Evolutionary conservation across 2,888 invertebrate genomes (phyloP).

Genomic region (Cheilosia soror): DNA sequence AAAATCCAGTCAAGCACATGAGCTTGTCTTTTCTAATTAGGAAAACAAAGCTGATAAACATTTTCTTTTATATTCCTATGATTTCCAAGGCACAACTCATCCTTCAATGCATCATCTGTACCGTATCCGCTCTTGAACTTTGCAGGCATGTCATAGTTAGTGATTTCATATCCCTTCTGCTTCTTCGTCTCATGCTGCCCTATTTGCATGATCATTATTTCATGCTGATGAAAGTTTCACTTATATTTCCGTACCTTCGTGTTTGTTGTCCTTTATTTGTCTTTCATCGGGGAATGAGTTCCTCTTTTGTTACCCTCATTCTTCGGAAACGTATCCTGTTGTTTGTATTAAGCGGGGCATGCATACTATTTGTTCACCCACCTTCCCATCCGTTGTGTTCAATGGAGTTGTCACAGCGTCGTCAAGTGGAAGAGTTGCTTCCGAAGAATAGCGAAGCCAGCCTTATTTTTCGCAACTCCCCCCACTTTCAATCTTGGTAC

Average conservation of each 20-base stretch:
- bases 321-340: slow-evolving; percentile 50
- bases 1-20: slow-evolving; percentile 8
- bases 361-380: slow-evolving; percentile 15
- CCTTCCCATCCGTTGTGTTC: slow-evolving; percentile 19
- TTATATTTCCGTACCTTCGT: slow-evolving; percentile 37
- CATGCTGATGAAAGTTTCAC: slow-evolving; percentile 47
- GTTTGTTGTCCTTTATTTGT: slow-evolving; percentile 44
- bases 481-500: slow-evolving; percentile 47
- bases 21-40: slow-evolving; percentile 5
- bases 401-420: slow-evolving; percentile 62
- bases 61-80: background rate
- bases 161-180: background rate
- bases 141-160: background rate
- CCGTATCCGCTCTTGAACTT: slow-evolving; percentile 45
- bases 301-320: slow-evolving; percentile 5
- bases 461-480: background rate
- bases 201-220: slow-evolving; percentile 14
- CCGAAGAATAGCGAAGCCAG: slow-evolving; percentile 8
- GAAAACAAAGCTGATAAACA: slow-evolving; percentile 20
- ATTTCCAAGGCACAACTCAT: slow-evolving; percentile 1
- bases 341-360: slow-evolving; percentile 48
- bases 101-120: slow-evolving; percentile 4
- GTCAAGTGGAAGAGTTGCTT: slow-evolving; percentile 45
- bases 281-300: slow-evolving; percentile 38
- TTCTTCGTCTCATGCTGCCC: background rate